Evolutionary conservation across 2,888 invertebrate species (phyloP), one percentile per base, ranked within the genome.

Genomic region (Diachrysia chrysitis): DNA sequence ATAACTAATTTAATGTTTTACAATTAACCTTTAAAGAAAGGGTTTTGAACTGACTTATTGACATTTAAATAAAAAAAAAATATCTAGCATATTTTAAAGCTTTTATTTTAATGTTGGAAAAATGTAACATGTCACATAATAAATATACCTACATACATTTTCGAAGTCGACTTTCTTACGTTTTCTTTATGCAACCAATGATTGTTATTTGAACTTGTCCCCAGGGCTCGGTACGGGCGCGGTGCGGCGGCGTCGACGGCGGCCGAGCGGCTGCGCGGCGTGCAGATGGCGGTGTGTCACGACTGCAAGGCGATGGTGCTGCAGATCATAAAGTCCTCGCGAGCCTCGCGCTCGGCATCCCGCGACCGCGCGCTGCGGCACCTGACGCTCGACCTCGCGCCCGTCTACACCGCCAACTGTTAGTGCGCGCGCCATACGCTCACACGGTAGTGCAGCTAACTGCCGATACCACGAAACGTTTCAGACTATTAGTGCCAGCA

Each of bases 221-320:
- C 4, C 88, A 97, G 97, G 91, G 95, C 96, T 73, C 95, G 96
- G 66, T 96, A 97, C 85, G 95, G 96, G 48, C 96, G 97, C 76
- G 96, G 96, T 85, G 94, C 96, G 66, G 82, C 96, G 21, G 96
- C 96, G 71, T 95, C 94, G 72, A 89, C 88, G 55, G 95, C 96
- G 63, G 96, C 92, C 69, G 97, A 97, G 87, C 96, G 96, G 21
- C 93, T 97, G 58, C 96, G 97, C 70, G 97, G 97, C 79, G 97
- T 98, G 70, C 97, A 98, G 87, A 98, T 98, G 97, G 97, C 97
- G 72, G 98, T 99, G 58, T 99, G 99, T 90, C 97, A 98, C 91
- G 99, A 99, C 95, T 99, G 99, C 95, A 98, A 98, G 90, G 97
- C 98, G 71, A 98, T 99, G 97, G 98, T 99, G 69, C 96, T 98